Percentiles rank a stretch among this genome's conserved stretches.
Conservation (phyloP, 2,888 invertebrate species). For the Drosophila anomalata region DNA sequence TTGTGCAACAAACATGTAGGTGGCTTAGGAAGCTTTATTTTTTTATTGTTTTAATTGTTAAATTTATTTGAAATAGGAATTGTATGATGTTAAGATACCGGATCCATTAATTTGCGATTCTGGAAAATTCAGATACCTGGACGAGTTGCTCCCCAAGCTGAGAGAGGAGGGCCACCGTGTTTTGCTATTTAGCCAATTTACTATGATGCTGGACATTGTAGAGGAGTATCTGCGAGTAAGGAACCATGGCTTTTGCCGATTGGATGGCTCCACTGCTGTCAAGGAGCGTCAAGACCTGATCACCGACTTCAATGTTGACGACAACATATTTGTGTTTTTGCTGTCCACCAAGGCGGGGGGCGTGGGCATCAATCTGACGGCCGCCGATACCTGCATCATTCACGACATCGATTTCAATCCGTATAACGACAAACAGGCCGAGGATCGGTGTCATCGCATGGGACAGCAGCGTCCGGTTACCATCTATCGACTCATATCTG, state of each 20-base stretch:
- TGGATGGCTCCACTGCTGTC: conserved; percentile 96
- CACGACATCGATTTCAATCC: conserved; percentile 99
- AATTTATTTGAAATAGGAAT: conserved; percentile 84
- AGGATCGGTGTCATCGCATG: conserved; percentile 93
- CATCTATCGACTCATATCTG: conserved; percentile 92
- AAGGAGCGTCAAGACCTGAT: conserved; percentile 94
- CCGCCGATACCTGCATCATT: conserved; percentile 97
- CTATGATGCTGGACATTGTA: conserved; percentile 96
- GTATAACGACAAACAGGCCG: conserved; percentile 99
- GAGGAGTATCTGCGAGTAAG: conserved; percentile 93
- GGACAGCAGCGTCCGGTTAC: conserved; percentile 92
- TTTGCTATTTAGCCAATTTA: conserved; percentile 97
- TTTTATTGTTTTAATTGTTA: conserved; percentile 68
- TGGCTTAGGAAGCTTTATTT: not conserved
- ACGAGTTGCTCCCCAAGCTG: conserved; percentile 90
- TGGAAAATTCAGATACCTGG: conserved; percentile 93
- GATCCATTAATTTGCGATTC: conserved; percentile 90
- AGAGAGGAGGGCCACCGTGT: conserved; percentile 91
- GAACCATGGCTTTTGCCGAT: conserved; percentile 89
- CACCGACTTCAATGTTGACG: conserved; percentile 92
- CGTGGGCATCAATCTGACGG: conserved; percentile 96
- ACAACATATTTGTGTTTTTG: conserved; percentile 93
- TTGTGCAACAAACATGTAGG: conserved; percentile 87
- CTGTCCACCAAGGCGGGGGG: conserved; percentile 97
- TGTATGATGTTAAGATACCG: conserved; percentile 87